Evolutionary conservation across 2,797 vertebrate species (phyloP), one percentile per base, ranked within the genome.

Genomic region (Lycodopsis pacificus): DNA sequence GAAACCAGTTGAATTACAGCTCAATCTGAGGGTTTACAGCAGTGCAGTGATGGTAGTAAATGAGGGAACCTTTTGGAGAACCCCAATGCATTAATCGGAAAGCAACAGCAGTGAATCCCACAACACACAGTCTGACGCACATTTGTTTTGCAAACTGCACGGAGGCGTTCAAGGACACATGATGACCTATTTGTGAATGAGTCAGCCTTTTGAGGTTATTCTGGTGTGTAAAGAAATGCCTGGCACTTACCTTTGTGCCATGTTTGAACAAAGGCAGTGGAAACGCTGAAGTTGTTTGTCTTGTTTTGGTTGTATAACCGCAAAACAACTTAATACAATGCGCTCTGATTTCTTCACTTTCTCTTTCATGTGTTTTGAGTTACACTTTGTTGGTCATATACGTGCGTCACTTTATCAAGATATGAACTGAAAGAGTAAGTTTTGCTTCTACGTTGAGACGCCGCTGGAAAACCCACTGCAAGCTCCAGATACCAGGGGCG

Each of bases 261-360:
- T 34, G 9, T 74, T 42, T 65, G 20, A 78, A 86, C 71, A 71
- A 66, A 49, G 20, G 12, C 4, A 5, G 57, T 48, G 65, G 73
- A 63, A 84, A 76, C 71, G 46, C 54, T 62, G 2, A 71, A 86
- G 73, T 56, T 13, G 81, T 83, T 79, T 48, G 70, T 81, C 62
- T 81, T 25, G 67, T 80, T 81, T 73, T 53, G 32, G 38, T 32
- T 42, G 7, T 58, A 51, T n/a, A 42, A 34, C 38, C 9, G 49
- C 1, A 44, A 11, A 75, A 68, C 34, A 40, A 73, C 38, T 9
- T n/a, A 67, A 65, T 19, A 13, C 25, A 48, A 17, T 14, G n/a
- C 48, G 32, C 34, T 69, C 40, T 42, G n/a, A 22, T 49, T 65
- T 22, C 27, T 30, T 4, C 3, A 4, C 14, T 30, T 30, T 57